Percentiles rank a stretch among this genome's conserved stretches.
These are phyloP conservation scores for Allenopithecus nigroviridis DNA, from an alignment of 2,797 vertebrate genomes.

Conservation along the genomic window DNA sequence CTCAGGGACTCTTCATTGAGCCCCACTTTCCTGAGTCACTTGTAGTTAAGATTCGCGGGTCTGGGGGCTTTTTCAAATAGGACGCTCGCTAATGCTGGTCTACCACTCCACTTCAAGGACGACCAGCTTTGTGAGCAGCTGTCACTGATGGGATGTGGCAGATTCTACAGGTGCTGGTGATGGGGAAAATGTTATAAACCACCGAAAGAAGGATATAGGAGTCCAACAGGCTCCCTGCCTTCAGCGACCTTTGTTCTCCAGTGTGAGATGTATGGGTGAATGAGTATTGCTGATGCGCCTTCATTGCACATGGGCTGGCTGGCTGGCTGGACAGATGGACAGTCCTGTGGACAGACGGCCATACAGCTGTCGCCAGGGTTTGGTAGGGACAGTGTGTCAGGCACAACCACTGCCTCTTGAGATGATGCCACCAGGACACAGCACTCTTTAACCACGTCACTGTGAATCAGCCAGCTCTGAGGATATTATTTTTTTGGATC, in stretches of 20 bases:
- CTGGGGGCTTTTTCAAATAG: background rate
- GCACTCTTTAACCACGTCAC: background rate
- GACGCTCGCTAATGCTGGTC: background rate
- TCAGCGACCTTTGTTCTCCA: background rate
- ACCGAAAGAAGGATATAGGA: background rate
- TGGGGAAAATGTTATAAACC: background rate
- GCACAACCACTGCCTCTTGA: background rate
- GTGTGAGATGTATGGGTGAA: background rate
- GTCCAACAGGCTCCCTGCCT: background rate
- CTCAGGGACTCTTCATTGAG: background rate
- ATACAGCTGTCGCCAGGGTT: background rate
- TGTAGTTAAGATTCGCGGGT: background rate
- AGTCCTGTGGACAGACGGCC: background rate
- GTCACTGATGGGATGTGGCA: background rate
- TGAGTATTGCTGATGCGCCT: accelerated
- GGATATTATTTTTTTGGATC: background rate
- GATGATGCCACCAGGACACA: background rate
- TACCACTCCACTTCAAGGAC: background rate
- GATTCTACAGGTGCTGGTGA: background rate
- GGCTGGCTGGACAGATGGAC: background rate
- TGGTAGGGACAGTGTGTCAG: background rate
- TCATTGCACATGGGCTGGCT: background rate
- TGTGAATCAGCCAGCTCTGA: background rate
- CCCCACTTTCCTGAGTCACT: background rate
- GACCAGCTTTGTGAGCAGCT: background rate